Conservation (phyloP, 2,797 vertebrate genomes). For the Poecile montanus region DNA sequence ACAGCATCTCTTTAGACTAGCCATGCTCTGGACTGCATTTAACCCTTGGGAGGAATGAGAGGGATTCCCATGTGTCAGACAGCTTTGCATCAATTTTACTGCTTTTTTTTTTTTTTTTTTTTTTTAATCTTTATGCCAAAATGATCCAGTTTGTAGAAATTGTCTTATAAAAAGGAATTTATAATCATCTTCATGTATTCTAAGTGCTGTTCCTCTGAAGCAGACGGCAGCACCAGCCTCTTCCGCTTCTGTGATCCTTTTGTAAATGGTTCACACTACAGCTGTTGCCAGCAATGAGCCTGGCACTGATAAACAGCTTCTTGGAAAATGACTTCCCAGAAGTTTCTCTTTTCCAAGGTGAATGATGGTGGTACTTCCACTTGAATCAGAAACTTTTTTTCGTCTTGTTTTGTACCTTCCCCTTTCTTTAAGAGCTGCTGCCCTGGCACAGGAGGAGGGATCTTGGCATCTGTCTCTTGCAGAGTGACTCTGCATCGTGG, state of each 20-base stretch:
- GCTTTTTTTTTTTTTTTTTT: neutral
- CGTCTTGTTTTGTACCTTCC: neutral
- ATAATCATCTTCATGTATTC: neutral
- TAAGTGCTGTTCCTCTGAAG: slow-evolving; percentile 7
- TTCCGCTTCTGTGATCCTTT: slow-evolving; percentile 18
- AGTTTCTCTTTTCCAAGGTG: slow-evolving; percentile 29
- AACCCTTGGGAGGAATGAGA: slow-evolving; percentile 26
- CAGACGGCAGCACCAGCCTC: slow-evolving; percentile 19
- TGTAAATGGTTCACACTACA: slow-evolving; percentile 55
- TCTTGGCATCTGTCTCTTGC: neutral
- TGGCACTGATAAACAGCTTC: neutral
- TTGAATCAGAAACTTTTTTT: slow-evolving; percentile 24
- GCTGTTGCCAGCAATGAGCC: neutral
- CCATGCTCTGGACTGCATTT: slow-evolving; percentile 35
- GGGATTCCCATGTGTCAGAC: slow-evolving; percentile 38
- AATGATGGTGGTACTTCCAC: slow-evolving; percentile 49
- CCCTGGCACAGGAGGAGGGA: slow-evolving; percentile 19
- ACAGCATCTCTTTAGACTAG: neutral
- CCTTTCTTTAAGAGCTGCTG: slow-evolving; percentile 25
- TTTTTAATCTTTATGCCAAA: slow-evolving; percentile 35
- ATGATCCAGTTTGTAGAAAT: slow-evolving; percentile 41
- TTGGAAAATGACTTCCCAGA: slow-evolving; percentile 19
- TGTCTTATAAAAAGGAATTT: slow-evolving; percentile 35
- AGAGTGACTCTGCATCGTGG: neutral
- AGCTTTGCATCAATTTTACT: slow-evolving; percentile 35